Evolutionary conservation across 2,888 invertebrate species (phyloP), one percentile per base, ranked within the genome.

Genomic region (Eubasilissa splendida): DNA sequence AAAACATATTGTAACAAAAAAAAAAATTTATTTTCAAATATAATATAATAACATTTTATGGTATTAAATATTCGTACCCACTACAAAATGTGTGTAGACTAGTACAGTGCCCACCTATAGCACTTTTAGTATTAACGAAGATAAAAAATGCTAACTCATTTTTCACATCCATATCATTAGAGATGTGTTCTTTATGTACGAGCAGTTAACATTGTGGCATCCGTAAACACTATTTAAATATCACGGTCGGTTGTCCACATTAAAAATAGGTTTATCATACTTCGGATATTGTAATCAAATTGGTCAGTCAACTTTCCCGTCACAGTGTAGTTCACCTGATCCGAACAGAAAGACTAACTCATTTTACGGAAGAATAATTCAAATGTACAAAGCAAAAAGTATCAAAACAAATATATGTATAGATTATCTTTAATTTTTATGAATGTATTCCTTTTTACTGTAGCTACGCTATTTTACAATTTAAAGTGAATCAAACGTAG

Each of bases 301-400:
- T 79, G 75, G 75, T 79, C 79, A 79, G 79, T 75, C 66, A 79
- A 75, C 75, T 79, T 73, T 60, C 58, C 79, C 79, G 79, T 79
- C 79, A 79, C 79, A 73, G 56, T 73, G 71, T 73, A 73, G 33
- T 73, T 56, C 71, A 14, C 70, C 53, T 53, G 10, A 52, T 22
- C 52, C 70, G 22, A 70, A 54, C 3, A 52, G 33, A 60, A 11
- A 50, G n/a, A 52, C 14, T 53, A 53, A 53, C 42, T 70, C 8
- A 53, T 54, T 70, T 22, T 52, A n/a, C 22, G 14, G 60, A n/a
- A n/a, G 22, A 60, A 60, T n/a, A 11, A 14, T 22, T 9, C n/a
- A 60, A 60, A 60, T 14, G 22, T 8, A 0, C 60, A 22, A 42
- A 9, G 60, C 22, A 60, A 60, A 60, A 60, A 60, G 60, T 42